Base-by-base conservation (phyloP, 2,888 invertebrate species). In the Phyllotreta cruciferae region DNA sequence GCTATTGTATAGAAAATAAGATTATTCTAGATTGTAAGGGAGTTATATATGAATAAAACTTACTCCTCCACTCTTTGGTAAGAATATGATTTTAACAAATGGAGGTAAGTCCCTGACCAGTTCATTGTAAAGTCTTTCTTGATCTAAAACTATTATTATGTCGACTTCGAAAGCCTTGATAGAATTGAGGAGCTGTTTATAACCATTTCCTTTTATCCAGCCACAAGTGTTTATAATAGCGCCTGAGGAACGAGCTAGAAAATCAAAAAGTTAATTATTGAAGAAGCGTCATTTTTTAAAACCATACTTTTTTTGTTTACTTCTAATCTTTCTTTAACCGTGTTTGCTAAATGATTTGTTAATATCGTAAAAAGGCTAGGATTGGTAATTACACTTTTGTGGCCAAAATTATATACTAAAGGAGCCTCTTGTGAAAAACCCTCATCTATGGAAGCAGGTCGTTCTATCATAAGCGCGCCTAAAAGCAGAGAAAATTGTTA, bases 171-270 rank as follows among this genome's bases (percentile, higher is more conserved):
- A 98, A 0, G 94, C 92, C 74, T 94, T 91, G 0, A 96, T 96
- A 0, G 94, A 90, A 74, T 94, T 92, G 2, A 93, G 87, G 8
- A 99, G 80, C 58, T 93, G 86, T 74, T 90, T 90, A 80, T 96
- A 98, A 0, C 98, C 98, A 0, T 87, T 89, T 0, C 90, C 93
- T 81, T 96, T 96, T 1, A 98, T 90, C 97, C 97, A 99, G 0
- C 98, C 98, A 73, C 97, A 96, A 0, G 98, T 98, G 81, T 99
- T 99, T 69, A 99, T 95, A 38, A 99, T 89, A 2, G 94, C 91
- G 0, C 99, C 99, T 1, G 94, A 94, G 38, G 87, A 85, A 75
- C 91, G 89, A 0, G 92, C 93, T 91, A 76, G 1, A 82, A 81
- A 70, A 62, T 37, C 9, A 39, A 61, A 53, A 41, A 3, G n/a